Percentiles rank a stretch among this genome's conserved stretches.
Evolutionary conservation across 2,888 invertebrate genomes (phyloP).

Genomic region (Lasioglossum figueresi): DNA sequence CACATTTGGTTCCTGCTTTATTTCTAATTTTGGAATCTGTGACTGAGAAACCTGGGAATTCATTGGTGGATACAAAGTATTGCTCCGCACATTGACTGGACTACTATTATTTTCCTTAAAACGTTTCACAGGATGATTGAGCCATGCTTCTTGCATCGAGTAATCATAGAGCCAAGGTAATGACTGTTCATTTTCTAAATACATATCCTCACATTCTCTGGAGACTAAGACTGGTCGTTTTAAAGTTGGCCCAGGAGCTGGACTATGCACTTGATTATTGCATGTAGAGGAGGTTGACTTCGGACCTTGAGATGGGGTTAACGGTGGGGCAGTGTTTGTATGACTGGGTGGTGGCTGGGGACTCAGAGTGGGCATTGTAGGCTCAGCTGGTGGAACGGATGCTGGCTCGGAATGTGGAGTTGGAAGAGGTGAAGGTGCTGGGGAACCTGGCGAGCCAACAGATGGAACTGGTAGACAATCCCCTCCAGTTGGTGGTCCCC

Average conservation of each 20-base stretch:
- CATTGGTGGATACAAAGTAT: slow-evolving; percentile 87
- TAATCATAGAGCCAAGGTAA: slow-evolving; percentile 93
- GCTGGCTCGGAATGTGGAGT: slow-evolving; percentile 89
- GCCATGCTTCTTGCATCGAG: slow-evolving; percentile 85
- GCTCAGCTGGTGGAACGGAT: slow-evolving; percentile 88
- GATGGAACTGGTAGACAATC: slow-evolving; percentile 82
- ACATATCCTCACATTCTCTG: slow-evolving; percentile 91
- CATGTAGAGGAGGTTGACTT: slow-evolving; percentile 79
- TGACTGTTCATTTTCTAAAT: slow-evolving; percentile 92
- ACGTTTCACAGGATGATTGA: slow-evolving; percentile 95
- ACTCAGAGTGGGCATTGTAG: slow-evolving; percentile 89
- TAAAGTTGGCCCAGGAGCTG: slow-evolving; percentile 78
- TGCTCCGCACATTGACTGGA: slow-evolving; percentile 79
- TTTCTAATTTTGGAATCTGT: slow-evolving; percentile 85
- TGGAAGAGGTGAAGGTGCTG: slow-evolving; percentile 89
- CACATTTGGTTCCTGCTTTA: slow-evolving; percentile 88
- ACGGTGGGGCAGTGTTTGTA: slow-evolving; percentile 81
- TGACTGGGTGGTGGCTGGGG: slow-evolving; percentile 87
- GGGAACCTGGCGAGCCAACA: slow-evolving; percentile 86
- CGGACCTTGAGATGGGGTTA: slow-evolving; percentile 84
- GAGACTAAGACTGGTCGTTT: slow-evolving; percentile 92
- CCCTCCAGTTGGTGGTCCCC: slow-evolving; percentile 85
- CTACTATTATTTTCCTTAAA: slow-evolving; percentile 86
- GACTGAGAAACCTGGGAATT: slow-evolving; percentile 84
- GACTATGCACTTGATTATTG: slow-evolving; percentile 77